phyloP scores from a whole-genome alignment of 1,140 invertebrate species.

The Ceratosolen fusciceps region DNA sequence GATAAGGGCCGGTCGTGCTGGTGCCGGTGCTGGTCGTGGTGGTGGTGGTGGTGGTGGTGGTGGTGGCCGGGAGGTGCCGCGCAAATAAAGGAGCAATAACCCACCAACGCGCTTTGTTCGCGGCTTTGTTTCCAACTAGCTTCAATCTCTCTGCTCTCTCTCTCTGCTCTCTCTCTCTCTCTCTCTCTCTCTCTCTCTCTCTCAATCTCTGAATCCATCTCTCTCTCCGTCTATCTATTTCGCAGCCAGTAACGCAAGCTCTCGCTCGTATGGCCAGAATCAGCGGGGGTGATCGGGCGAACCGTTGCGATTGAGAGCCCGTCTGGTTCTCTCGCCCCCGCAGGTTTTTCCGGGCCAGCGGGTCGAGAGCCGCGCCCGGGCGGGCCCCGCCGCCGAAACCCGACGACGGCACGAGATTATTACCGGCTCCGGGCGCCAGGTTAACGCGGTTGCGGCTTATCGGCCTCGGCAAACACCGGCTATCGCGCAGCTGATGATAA shows the following conservation, averaged over 20 bases:
- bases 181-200: too few relatives aligned
- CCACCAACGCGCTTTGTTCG: background rate
- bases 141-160: too few relatives aligned
- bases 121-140: slow-evolving; percentile 9
- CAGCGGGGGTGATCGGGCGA: slow-evolving; percentile 47
- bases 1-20: background rate
- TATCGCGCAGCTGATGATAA: slow-evolving; percentile 1
- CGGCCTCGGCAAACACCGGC: slow-evolving; percentile 4
- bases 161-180: too few relatives aligned
- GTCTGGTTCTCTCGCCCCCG: background rate
- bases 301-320: slow-evolving; percentile 5
- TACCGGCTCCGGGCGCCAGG: background rate
- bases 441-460: slow-evolving; percentile 10
- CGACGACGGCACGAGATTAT: background rate
- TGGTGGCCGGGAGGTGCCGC: background rate
- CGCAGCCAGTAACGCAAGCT: too few relatives aligned
- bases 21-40: too few relatives aligned
- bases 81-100: slow-evolving; percentile 25
- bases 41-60: too few relatives aligned
- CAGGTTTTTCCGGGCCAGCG: background rate
- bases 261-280: too few relatives aligned
- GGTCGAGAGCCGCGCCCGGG: background rate
- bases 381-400: too few relatives aligned
- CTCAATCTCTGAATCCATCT: too few relatives aligned
- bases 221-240: too few relatives aligned